phyloP scores from a whole-genome alignment of 2,113 vertebrate species.

The Corvus moneduloides region DNA sequence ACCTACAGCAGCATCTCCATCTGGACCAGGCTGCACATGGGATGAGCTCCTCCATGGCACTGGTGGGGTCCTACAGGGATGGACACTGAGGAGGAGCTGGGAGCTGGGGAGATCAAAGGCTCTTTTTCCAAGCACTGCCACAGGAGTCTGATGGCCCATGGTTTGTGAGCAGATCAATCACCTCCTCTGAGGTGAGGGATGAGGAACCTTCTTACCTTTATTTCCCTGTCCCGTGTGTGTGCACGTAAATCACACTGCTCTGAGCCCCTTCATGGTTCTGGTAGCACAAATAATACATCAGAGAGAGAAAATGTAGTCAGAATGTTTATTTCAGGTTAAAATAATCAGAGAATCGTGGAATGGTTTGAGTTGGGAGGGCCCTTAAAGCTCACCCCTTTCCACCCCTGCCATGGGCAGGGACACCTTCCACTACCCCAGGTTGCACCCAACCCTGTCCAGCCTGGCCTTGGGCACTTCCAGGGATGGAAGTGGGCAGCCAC shows the following conservation, averaged over 20 bases:
- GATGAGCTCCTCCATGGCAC: not conserved
- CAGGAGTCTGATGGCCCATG: not conserved
- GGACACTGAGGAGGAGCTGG: not conserved
- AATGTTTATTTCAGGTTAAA: not conserved
- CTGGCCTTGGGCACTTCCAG: not conserved
- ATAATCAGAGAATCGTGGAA: not conserved
- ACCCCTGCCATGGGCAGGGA: not conserved
- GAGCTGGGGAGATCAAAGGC: not conserved
- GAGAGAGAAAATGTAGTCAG: not conserved
- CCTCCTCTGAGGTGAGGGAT: not conserved
- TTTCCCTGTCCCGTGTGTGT: not conserved
- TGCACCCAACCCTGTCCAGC: not conserved
- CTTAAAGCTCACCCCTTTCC: not conserved
- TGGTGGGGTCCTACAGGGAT: not conserved
- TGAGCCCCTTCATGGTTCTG: not conserved
- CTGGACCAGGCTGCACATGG: not conserved
- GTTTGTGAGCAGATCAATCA: accelerated
- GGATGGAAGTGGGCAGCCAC: not conserved
- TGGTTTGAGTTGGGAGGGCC: not conserved
- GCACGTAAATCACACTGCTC: accelerated
- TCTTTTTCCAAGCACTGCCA: accelerated
- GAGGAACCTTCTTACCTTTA: not conserved
- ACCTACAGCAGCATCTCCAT: not conserved
- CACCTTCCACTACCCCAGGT: accelerated
- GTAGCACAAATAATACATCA: not conserved